Evolutionary conservation across 2,113 vertebrate species (phyloP).

Genomic region (Mungos mungo): DNA sequence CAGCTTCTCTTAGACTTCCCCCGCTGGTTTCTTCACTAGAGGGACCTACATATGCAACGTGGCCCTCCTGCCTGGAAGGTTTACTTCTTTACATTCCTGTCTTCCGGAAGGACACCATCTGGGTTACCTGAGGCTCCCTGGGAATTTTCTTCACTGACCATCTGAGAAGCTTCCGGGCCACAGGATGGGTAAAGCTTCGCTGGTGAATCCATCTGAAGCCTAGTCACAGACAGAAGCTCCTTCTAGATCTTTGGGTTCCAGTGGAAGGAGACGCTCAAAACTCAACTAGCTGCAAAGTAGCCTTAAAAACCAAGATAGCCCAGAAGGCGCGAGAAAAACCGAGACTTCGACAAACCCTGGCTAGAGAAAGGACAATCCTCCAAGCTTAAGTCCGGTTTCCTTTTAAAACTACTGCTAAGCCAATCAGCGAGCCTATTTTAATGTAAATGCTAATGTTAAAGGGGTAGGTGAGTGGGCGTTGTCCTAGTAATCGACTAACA

Average conservation of each 20-base stretch:
- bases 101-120: background rate
- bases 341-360: accelerated
- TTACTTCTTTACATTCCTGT: background rate
- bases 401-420: background rate
- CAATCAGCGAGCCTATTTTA: background rate
- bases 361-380: accelerated
- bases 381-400: background rate
- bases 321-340: accelerated
- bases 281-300: background rate
- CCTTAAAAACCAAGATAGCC: no score
- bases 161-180: no score
- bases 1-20: background rate
- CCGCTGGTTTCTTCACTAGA: background rate
- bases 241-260: no score
- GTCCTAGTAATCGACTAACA: background rate
- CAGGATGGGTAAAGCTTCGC: accelerated
- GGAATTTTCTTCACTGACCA: background rate
- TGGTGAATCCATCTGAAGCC: background rate
- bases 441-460: slow-evolving; percentile 52
- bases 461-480: background rate
- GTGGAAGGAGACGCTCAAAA: background rate
- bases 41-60: background rate
- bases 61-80: background rate
- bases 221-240: background rate
- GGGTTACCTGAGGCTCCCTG: background rate